Evolutionary conservation across 2,113 vertebrate genomes (phyloP).

Genomic region (Datnioides undecimradiatus): DNA sequence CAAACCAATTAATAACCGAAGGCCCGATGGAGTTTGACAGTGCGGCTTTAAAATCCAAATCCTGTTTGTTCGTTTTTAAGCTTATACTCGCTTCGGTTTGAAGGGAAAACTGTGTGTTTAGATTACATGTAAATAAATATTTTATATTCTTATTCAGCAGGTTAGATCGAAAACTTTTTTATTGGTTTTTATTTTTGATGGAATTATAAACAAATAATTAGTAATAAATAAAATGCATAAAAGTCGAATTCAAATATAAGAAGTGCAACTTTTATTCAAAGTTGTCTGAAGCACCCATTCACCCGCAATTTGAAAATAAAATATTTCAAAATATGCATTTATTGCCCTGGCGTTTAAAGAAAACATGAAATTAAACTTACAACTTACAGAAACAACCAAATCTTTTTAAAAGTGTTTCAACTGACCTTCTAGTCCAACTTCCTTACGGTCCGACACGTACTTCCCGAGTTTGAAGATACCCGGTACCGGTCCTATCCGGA

Average conservation of each 20-base stretch:
- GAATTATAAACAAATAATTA: background rate
- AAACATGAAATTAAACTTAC: background rate
- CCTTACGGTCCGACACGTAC: conserved; percentile 96
- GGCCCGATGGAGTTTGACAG: conserved; percentile 77
- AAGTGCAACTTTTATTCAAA: background rate
- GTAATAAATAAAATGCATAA: background rate
- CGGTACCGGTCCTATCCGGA: conserved; percentile 94
- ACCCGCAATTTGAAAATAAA: too few species aligned
- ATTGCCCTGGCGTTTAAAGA: background rate
- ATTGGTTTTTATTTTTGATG: background rate
- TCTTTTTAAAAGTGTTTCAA: background rate
- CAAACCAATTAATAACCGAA: conserved; percentile 79
- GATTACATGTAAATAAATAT: background rate
- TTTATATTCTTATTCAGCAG: too few species aligned
- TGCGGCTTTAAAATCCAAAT: conserved; percentile 48
- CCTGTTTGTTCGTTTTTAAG: background rate
- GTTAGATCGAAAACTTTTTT: background rate
- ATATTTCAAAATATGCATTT: background rate
- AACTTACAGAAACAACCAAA: background rate
- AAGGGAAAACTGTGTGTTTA: background rate
- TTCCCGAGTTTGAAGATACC: conserved; percentile 97
- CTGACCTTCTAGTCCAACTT: conserved; percentile 96
- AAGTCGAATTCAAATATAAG: background rate
- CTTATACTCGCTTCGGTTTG: too few species aligned
- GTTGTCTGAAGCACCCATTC: background rate